These are phyloP conservation scores for Ischnus inquisitorius DNA, from an alignment of 2,888 invertebrate species.

Conservation along the genomic window DNA sequence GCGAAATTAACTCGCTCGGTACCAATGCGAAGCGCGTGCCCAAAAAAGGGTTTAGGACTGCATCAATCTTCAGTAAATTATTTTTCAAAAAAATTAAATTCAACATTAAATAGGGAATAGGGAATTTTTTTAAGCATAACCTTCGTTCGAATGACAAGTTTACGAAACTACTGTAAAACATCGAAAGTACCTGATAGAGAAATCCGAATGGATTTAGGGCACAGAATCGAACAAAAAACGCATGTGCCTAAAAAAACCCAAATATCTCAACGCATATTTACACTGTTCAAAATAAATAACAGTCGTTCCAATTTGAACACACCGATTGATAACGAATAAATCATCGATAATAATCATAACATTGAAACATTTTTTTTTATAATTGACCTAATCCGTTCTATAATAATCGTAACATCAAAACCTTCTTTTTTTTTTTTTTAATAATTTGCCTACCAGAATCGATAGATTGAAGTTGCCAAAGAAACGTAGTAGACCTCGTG, in stretches of 20 bases:
- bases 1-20: neutral
- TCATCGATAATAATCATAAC: neutral
- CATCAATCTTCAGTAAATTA: neutral
- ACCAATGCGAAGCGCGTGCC: neutral
- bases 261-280: too few relatives aligned
- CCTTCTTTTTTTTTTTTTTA: neutral
- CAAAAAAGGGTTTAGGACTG: neutral
- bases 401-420: too few relatives aligned
- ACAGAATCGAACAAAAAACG: too few relatives aligned
- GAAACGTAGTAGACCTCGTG: constrained; percentile 38
- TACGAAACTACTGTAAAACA: too few relatives aligned
- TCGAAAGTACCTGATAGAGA: too few relatives aligned
- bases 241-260: too few relatives aligned
- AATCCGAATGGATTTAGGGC: too few relatives aligned
- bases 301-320: too few relatives aligned
- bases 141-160: too few relatives aligned
- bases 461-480: constrained; percentile 32
- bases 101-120: too few relatives aligned
- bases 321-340: neutral
- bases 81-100: neutral
- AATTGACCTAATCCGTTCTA: neutral
- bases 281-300: too few relatives aligned
- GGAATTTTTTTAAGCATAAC: too few relatives aligned
- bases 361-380: neutral
- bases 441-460: neutral